Evolutionary conservation across 2,797 vertebrate genomes (phyloP), one percentile per base, ranked within the genome.

Genomic region (Tadarida brasiliensis): DNA sequence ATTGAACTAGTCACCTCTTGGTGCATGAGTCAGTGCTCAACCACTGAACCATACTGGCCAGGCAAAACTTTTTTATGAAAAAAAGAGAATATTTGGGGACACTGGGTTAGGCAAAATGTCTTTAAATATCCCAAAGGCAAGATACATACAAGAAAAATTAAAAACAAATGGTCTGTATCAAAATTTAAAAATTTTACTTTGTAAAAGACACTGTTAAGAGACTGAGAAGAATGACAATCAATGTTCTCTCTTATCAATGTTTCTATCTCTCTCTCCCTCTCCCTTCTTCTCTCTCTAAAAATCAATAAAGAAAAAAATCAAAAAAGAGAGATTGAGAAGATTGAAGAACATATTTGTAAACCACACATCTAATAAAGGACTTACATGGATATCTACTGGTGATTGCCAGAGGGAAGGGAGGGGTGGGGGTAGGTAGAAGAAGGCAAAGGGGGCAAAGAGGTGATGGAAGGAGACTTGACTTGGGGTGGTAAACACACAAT

Each of bases 141-240:
- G 11, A 77, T 44, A 15, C 6, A 35, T 76, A 67, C 4, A 16
- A 86, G n/a, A 89, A 51, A 35, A 70, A 76, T 63, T 57, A 49
- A 56, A 5, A 17, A 81, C 63, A 71, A 67, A 82, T 57, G 4
- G 5, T 33, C 2, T 90, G 70, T 67, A 82, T 65, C 12, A 76
- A 92, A 95, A 90, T 76, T 35, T 30, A 80, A 93, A n/a, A 24
- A 5, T 68, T 88, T 39, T 88, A 30, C n/a, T 54, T 49, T 85
- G 20, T 47, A 87, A 76, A 93, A 96, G 57, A 22, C 12, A 59
- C 4, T 90, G 9, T 73, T 70, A 88, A 59, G 6, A 94, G 30
- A 80, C 47, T 49, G 16, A 76, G 28, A 91, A 67, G 59, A 74
- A 8, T 68, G 51, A n/a, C 39, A 39, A 39, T 39, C 39, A 39